phyloP scores from a whole-genome alignment of 2,888 invertebrate genomes.

The Callinectes sapidus region DNA sequence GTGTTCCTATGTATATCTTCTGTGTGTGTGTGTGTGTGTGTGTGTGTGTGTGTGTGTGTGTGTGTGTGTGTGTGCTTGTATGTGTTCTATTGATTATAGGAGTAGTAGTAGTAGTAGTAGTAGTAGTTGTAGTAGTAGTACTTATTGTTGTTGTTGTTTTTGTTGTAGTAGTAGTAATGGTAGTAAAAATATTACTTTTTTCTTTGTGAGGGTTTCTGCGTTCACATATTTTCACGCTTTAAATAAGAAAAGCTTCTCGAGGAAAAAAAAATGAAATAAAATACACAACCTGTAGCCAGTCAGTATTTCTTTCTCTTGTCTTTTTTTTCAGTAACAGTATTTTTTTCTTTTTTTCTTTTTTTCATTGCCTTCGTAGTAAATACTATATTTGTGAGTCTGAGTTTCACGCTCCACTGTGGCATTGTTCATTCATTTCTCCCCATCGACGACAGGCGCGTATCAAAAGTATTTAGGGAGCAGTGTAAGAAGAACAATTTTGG shows the following conservation, averaged over 20 bases:
- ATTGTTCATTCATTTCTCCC: not conserved
- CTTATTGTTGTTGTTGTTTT: too few species aligned
- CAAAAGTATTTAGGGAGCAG: not conserved
- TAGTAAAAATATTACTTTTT: not conserved
- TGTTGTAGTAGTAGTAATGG: not conserved
- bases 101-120: not conserved
- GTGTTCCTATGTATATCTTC: not conserved
- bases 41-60: not conserved
- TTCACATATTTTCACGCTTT: not conserved
- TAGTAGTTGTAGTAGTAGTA: not conserved
- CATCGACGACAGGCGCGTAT: not conserved
- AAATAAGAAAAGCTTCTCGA: not conserved
- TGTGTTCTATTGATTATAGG: not conserved
- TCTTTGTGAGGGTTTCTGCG: not conserved
- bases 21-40: not conserved
- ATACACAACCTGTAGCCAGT: not conserved
- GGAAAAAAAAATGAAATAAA: not conserved
- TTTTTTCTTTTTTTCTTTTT: not conserved
- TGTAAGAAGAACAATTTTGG: not conserved
- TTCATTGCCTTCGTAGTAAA: not conserved
- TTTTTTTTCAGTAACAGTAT: not conserved
- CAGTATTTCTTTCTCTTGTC: not conserved
- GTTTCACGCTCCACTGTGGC: not conserved
- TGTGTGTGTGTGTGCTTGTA: not conserved
- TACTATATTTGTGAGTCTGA: not conserved